These are phyloP conservation scores for Cybosia mesomella DNA, from an alignment of 2,888 invertebrate genomes.

Conservation along the genomic window DNA sequence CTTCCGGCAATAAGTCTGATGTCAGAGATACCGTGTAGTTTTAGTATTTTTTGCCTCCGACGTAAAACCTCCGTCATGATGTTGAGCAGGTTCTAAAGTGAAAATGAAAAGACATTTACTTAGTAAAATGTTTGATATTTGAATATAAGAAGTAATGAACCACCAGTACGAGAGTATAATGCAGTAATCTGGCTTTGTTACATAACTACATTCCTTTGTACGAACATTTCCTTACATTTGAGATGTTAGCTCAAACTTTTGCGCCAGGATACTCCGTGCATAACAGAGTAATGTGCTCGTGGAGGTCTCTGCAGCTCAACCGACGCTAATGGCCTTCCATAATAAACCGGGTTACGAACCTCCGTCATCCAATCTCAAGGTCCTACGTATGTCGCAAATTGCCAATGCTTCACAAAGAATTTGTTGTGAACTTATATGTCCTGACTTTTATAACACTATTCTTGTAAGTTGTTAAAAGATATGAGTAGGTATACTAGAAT, in stretches of 20 bases:
- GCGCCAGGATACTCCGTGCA: conserved; percentile 24
- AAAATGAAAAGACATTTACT: no score
- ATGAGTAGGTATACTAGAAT: neutral
- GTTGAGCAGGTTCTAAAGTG: neutral
- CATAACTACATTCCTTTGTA: neutral
- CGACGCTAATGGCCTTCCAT: conserved; percentile 18
- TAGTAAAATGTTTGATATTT: no score
- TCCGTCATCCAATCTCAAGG: conserved; percentile 25
- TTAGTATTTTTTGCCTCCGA: no score
- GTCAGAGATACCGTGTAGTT: neutral
- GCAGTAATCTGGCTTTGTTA: neutral
- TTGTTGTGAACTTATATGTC: neutral
- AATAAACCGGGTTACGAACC: conserved; percentile 25
- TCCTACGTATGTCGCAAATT: conserved; percentile 24
- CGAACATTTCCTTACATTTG: neutral
- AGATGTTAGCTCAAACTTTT: conserved; percentile 28
- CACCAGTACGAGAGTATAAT: neutral
- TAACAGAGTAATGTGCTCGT: conserved; percentile 34
- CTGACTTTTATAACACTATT: conserved; percentile 10
- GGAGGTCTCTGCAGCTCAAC: conserved; percentile 16
- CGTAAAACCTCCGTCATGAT: no score
- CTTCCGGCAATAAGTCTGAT: no score
- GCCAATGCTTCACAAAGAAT: conserved; percentile 19
- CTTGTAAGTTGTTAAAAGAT: neutral
- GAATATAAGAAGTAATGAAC: no score